A percentile compares a stretch with the other conserved stretches of the same genome.
Evolutionary conservation across 1,140 invertebrate genomes (phyloP).

Genomic region (Drosophila repletoides): DNA sequence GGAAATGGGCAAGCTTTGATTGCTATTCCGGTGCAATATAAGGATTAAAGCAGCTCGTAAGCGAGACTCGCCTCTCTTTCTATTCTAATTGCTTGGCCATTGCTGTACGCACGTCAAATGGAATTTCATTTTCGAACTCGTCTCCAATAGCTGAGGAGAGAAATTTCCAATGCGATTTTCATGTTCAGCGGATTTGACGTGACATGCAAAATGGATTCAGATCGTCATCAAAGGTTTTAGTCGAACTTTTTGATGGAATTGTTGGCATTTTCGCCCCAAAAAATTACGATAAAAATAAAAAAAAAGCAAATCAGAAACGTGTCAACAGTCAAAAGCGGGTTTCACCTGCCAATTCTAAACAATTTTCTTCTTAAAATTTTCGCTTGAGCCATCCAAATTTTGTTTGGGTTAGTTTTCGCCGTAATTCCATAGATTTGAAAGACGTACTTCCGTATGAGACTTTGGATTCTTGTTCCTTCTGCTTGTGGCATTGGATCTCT

Average conservation of each 20-base stretch:
- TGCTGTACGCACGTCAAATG: too few relatives aligned
- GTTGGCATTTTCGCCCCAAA: conserved; percentile 65
- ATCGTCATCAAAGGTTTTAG: not conserved
- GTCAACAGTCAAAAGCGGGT: conserved; percentile 38
- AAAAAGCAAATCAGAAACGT: conserved; percentile 42
- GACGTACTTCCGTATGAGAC: too few relatives aligned
- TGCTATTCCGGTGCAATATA: conserved; percentile 10
- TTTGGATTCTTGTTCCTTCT: too few relatives aligned
- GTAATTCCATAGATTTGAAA: too few relatives aligned
- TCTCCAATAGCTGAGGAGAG: conserved; percentile 2
- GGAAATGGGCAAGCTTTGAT: conserved; percentile 50
- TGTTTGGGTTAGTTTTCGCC: too few relatives aligned
- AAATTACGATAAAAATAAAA: conserved; percentile 23
- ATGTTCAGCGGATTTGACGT: conserved; percentile 34
- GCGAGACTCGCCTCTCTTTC: conserved; percentile 26
- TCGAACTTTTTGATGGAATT: conserved; percentile 72
- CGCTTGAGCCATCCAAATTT: too few relatives aligned
- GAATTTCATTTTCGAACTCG: not conserved
- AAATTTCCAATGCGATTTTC: conserved; percentile 54
- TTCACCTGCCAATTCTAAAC: conserved; percentile 39
- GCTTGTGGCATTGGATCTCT: too few relatives aligned
- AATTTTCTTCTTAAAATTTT: too few relatives aligned
- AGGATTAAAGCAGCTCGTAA: conserved; percentile 52
- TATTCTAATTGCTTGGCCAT: conserved; percentile 23
- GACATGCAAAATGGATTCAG: conserved; percentile 44